phyloP scores from a whole-genome alignment of 2,888 invertebrate genomes.

The Catocala fraxini region DNA sequence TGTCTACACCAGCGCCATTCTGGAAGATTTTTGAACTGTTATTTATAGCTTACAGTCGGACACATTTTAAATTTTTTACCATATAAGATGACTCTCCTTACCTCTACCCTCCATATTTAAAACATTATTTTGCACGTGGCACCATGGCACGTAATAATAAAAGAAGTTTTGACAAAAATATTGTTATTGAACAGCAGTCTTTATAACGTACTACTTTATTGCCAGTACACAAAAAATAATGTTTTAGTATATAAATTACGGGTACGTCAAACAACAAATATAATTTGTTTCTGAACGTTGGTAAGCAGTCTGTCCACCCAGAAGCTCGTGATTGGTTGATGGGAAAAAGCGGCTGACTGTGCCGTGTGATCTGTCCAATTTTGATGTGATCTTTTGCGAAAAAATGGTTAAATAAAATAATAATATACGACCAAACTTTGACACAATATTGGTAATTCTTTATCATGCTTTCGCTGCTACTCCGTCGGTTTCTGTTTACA shows the following conservation, averaged over 20 bases:
- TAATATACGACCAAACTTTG: slow-evolving; percentile 39
- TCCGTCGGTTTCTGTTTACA: slow-evolving; percentile 74
- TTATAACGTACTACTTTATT: too few species aligned
- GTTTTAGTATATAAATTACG: not conserved
- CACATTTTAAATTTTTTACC: too few species aligned
- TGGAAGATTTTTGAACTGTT: too few species aligned
- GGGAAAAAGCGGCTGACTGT: slow-evolving; percentile 77
- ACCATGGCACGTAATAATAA: too few species aligned
- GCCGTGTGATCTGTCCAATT: slow-evolving; percentile 68
- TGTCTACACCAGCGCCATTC: too few species aligned
- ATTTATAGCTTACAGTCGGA: too few species aligned
- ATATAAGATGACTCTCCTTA: too few species aligned
- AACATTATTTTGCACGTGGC: too few species aligned
- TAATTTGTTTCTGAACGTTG: slow-evolving; percentile 62
- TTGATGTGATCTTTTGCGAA: slow-evolving; percentile 48
- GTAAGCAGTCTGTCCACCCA: slow-evolving; percentile 70
- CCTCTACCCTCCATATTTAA: too few species aligned
- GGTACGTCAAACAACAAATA: not conserved
- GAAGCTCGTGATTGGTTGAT: slow-evolving; percentile 81
- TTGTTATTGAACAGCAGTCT: too few species aligned
- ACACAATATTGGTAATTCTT: slow-evolving; percentile 40
- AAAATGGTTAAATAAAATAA: slow-evolving; percentile 74
- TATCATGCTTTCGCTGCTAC: slow-evolving; percentile 76
- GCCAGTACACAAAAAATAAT: too few species aligned
- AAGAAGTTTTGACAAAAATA: too few species aligned